phyloP scores from a whole-genome alignment of 2,113 vertebrate genomes.

The Aspidoscelis tigris region DNA sequence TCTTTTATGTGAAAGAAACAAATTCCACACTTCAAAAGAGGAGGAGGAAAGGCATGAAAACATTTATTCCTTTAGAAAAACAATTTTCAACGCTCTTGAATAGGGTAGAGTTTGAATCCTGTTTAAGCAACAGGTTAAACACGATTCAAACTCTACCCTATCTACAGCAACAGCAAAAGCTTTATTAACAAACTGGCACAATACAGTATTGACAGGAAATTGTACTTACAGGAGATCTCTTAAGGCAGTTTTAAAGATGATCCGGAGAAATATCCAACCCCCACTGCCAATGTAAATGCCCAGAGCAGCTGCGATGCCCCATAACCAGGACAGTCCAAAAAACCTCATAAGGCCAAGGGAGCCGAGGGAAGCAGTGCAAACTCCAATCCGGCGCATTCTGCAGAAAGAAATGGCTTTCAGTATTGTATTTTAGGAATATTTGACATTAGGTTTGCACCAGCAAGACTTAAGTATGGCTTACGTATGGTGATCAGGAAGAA shows the following conservation, averaged over 20 bases:
- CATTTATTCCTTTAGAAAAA: not conserved
- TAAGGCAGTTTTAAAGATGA: slow-evolving; percentile 82
- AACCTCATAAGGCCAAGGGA: slow-evolving; percentile 76
- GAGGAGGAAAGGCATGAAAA: not conserved
- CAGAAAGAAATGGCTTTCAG: not conserved
- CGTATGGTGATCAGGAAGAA: not conserved
- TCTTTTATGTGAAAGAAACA: not conserved
- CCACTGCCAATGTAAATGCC: slow-evolving; percentile 85
- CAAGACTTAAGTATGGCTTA: not conserved
- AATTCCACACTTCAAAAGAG: not conserved
- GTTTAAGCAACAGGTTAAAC: too few relatives aligned
- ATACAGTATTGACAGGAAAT: not conserved
- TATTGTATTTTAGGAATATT: not conserved
- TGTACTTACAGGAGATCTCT: slow-evolving; percentile 86
- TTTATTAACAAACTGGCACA: not conserved
- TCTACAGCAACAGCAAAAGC: not conserved
- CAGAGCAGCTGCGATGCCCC: slow-evolving; percentile 84
- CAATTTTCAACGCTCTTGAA: not conserved
- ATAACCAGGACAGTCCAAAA: slow-evolving; percentile 87
- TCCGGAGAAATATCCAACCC: slow-evolving; percentile 88
- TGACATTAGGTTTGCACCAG: not conserved
- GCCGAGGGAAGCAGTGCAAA: slow-evolving; percentile 62
- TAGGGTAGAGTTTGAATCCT: not conserved
- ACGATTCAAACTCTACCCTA: too few relatives aligned
- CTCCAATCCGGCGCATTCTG: slow-evolving; percentile 65